Conservation (phyloP, 2,888 invertebrate genomes). For the Mystacides longicornis region DNA sequence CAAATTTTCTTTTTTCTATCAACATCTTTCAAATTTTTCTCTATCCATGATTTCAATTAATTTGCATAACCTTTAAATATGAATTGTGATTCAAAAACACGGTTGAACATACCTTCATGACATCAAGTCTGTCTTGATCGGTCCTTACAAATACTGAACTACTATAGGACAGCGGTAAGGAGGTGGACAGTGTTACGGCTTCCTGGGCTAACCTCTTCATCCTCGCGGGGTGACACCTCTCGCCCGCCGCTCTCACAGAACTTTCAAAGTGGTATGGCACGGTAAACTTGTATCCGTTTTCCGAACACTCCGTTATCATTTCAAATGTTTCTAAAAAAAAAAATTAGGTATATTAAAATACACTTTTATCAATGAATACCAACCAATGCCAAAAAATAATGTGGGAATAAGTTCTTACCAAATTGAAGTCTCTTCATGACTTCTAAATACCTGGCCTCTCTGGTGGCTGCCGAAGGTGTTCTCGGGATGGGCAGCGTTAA, state of each 20-base stretch:
- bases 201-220: slow-evolving; percentile 92
- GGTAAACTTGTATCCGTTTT: slow-evolving; percentile 71
- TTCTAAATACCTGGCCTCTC: slow-evolving; percentile 64
- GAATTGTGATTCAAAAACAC: not conserved
- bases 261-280: slow-evolving; percentile 87
- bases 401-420: slow-evolving; percentile 43
- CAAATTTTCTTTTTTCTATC: too few relatives aligned
- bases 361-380: too few relatives aligned
- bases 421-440: slow-evolving; percentile 87
- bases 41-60: too few relatives aligned
- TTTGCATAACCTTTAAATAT: too few relatives aligned
- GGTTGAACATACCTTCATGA: slow-evolving; percentile 72
- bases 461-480: slow-evolving; percentile 35
- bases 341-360: not conserved
- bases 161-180: slow-evolving; percentile 85
- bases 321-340: slow-evolving; percentile 70
- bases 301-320: slow-evolving; percentile 76
- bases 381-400: not conserved
- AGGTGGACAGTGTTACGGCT: slow-evolving; percentile 86
- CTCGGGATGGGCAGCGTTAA: slow-evolving; percentile 34
- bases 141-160: slow-evolving; percentile 93
- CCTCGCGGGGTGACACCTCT: slow-evolving; percentile 77
- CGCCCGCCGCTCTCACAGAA: slow-evolving; percentile 78
- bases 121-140: slow-evolving; percentile 87
- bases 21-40: too few relatives aligned